These are phyloP conservation scores for Megaceryle torquata DNA, from an alignment of 2,113 vertebrate species.

Conservation along the genomic window DNA sequence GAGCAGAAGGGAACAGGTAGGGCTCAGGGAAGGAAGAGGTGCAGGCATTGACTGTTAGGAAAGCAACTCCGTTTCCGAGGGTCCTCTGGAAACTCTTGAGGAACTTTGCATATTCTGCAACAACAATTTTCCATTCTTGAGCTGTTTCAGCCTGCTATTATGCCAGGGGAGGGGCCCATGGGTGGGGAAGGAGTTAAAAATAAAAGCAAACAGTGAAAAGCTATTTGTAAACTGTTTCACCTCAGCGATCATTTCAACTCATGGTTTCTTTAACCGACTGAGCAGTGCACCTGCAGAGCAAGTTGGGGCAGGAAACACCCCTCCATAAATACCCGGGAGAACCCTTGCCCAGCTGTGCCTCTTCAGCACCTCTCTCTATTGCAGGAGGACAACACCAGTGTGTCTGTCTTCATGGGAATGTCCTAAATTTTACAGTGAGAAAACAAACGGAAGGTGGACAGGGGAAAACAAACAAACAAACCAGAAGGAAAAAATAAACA, in stretches of 20 bases:
- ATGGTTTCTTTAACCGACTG: conserved; percentile 61
- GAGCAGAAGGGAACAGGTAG: not conserved
- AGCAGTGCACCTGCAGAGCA: conserved; percentile 65
- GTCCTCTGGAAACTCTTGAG: not conserved
- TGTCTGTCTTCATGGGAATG: not conserved
- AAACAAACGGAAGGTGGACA: not conserved
- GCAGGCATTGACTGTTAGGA: not conserved
- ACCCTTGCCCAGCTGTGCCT: fast-evolving
- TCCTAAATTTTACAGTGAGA: not conserved
- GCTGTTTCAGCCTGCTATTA: not conserved
- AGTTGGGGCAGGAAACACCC: conserved; percentile 22
- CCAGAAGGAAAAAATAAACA: too few species aligned
- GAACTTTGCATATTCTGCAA: not conserved
- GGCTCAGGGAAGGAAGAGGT: not conserved
- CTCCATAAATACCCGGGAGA: conserved; percentile 26
- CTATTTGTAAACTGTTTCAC: conserved; percentile 67
- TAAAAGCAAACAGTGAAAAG: conserved; percentile 63
- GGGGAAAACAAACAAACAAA: not conserved
- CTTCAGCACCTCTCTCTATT: not conserved
- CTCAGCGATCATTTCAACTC: conserved; percentile 24
- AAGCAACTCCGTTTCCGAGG: not conserved
- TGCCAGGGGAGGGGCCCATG: fast-evolving
- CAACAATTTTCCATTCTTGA: not conserved
- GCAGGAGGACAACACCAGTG: fast-evolving
- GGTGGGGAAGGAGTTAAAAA: conserved; percentile 33